Base-by-base conservation (phyloP, 2,888 invertebrate species). In the Drosophila lutescens region DNA sequence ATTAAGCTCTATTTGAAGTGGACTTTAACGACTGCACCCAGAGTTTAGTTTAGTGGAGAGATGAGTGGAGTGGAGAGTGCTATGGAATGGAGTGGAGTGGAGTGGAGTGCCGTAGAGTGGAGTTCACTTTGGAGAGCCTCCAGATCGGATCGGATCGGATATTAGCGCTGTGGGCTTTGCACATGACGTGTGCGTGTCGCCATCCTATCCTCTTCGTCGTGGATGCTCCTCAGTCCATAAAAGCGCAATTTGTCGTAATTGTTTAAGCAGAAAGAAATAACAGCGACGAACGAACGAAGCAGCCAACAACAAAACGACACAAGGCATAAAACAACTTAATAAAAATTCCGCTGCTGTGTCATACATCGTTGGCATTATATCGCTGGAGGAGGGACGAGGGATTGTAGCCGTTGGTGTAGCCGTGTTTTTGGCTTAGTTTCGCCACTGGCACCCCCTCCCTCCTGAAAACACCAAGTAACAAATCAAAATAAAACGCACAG, bases 181-280 rank as follows among this genome's bases (percentile, higher is more conserved):
- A 80, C 81, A 73, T 78, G 62, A 77, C 76, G 73, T 77, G 68
- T 62, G 73, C 73, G 72, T 47, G 74, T 63, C 63, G 61, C 61
- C 50, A 57, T 54, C 20, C 66, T 26, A 57, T 54, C 20, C 66
- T 26, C 32, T 17, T 34, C 32, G 30, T 47, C 10, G 49, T 30
- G 53, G 30, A 51, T 62, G 51, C 72, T 62, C 62, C 40, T 26
- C 62, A 80, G 83, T 83, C 89, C 79, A 89, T 89, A 89, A 89
- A 89, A 80, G 86, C 79, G 85, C 89, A 89, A 89, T 89, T 89
- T 89, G 89, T 89, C 89, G 89, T 89, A 89, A 89, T 89, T 89
- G 89, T 88, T 89, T 89, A 89, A 85, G 89, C 86, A 86, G 89
- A 89, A 89, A 83, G 80, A 83, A 83, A 75, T 76, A 79, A 82